Evolutionary conservation across 2,113 vertebrate genomes (phyloP).

Genomic region (Rafetus swinhoei): DNA sequence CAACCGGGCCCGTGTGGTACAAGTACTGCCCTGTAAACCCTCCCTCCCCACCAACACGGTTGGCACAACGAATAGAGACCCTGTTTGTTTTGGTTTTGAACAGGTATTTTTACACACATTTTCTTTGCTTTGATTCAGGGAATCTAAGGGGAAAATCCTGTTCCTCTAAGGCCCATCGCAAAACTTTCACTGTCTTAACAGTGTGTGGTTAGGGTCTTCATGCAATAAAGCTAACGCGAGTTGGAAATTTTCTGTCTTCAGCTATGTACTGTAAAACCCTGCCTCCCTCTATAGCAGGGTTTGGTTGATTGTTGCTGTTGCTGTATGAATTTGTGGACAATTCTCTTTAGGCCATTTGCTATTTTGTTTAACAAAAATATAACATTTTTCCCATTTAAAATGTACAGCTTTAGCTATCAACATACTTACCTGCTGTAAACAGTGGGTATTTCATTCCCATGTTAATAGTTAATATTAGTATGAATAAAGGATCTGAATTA

Average conservation of each 20-base stretch:
- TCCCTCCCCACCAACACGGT: too few relatives aligned
- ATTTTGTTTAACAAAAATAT: not conserved
- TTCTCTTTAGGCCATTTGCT: rapidly evolving
- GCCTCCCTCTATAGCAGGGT: not conserved
- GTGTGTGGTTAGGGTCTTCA: not conserved
- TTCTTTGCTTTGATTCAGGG: not conserved
- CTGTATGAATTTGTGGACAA: rapidly evolving
- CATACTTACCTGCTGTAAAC: not conserved
- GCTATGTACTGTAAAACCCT: rapidly evolving
- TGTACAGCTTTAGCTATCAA: not conserved
- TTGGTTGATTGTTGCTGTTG: not conserved
- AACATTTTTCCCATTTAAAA: not conserved
- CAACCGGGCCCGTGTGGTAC: too few relatives aligned
- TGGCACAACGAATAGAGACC: too few relatives aligned
- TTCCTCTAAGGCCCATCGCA: not conserved
- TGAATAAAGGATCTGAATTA: slow-evolving; percentile 13
- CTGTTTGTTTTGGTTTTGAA: not conserved
- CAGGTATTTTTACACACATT: not conserved
- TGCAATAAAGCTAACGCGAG: rapidly evolving
- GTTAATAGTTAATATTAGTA: slow-evolving; percentile 7
- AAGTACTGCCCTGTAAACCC: not conserved
- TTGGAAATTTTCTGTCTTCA: not conserved
- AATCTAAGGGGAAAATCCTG: not conserved
- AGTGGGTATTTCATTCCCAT: slow-evolving; percentile 12
- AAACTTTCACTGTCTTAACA: not conserved